Evolutionary conservation across 1,140 invertebrate species (phyloP), one percentile per base, ranked within the genome.

Genomic region (Matsumurasca onukii): DNA sequence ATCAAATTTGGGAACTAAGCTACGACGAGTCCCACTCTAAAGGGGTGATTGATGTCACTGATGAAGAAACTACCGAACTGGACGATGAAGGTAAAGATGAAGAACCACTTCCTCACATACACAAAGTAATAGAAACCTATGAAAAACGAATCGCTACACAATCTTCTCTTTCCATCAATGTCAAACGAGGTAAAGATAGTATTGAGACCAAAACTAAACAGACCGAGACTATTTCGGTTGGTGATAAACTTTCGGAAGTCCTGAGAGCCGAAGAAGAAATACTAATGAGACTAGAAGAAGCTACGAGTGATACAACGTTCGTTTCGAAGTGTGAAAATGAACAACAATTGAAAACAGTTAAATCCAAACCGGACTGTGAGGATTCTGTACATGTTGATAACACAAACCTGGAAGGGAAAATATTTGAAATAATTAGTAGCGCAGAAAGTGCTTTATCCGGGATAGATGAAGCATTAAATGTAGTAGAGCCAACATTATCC

Each of bases 361-460:
- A 69, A 69, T 74, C 76, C 17, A 76, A 77, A 64, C 78, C 77
- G 29, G 78, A 85, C 0, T 83, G 82, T 78, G 82, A 85, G 72
- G 78, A 3, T 82, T n/a, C n/a, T n/a, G n/a, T 59, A 17, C 45
- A 5, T n/a, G 63, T 48, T 48, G 17, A 24, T 39, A 22, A 22
- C 12, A 29, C 64, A 27, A 49, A 49, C 72, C 71, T 70, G 67
- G 71, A 70, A 69, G 67, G 22, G 20, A 69, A 69, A 63, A 57
- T 70, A 52, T 59, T 63, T 27, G 67, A 72, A 69, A 68, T 66
- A 31, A 57, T 75, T 48, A 74, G 72, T 51, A 72, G 31, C 49
- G 71, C 74, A 67, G 72, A 75, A 73, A 71, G 69, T 65, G 65
- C 69, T 15, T 68, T 75, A n/a, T 45, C 69, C 57, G 72, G 71